Evolutionary conservation across 1,140 invertebrate species (phyloP).

Genomic region (Homarus americanus): DNA sequence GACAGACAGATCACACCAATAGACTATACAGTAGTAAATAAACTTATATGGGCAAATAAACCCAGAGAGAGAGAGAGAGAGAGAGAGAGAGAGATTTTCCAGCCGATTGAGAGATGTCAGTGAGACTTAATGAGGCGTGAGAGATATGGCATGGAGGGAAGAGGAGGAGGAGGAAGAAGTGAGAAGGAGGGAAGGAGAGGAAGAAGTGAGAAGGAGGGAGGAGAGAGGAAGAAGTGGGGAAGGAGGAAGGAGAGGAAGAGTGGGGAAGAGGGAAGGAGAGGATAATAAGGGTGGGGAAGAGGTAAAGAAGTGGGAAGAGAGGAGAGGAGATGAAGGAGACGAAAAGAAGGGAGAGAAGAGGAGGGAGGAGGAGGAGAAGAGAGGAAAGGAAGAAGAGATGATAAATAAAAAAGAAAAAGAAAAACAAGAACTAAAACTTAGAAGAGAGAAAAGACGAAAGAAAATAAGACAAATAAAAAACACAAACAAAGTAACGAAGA

Average conservation of each 20-base stretch:
- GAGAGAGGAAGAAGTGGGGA: not conserved
- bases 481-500: not conserved
- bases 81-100: not conserved
- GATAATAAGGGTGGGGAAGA: not conserved
- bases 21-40: no score
- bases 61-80: conserved; percentile 19
- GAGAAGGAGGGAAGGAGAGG: not conserved
- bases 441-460: not conserved
- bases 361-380: not conserved
- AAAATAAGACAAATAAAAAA: not conserved
- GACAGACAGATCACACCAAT: no score
- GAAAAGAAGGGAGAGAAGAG: not conserved
- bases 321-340: not conserved
- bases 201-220: no score
- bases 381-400: not conserved
- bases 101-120: not conserved
- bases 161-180: not conserved
- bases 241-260: not conserved
- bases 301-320: no score
- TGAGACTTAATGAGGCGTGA: not conserved
- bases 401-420: not conserved
- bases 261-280: not conserved
- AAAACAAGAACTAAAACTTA: not conserved
- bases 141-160: not conserved
- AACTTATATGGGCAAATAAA: not conserved